A percentile compares a stretch with the other conserved stretches of the same genome.
phyloP scores from a whole-genome alignment of 2,888 invertebrate species.

The Pyrochroa serraticornis region DNA sequence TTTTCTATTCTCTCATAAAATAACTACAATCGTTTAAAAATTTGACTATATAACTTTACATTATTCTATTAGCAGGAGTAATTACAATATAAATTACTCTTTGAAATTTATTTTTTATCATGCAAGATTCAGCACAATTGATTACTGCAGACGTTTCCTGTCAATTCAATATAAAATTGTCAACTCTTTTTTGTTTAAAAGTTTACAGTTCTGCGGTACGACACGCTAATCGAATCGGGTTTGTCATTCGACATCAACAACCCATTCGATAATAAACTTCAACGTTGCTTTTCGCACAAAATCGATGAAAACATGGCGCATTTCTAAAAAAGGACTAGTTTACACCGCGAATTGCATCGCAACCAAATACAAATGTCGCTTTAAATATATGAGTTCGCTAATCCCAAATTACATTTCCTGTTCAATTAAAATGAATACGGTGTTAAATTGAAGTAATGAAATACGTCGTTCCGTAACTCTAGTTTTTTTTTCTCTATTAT shows the following conservation, averaged over 20 bases:
- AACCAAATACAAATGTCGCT: constrained; percentile 6
- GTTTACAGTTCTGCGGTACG: constrained; percentile 6
- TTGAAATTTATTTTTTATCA: too few species aligned
- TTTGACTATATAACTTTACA: too few species aligned
- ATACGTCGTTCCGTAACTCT: constrained; percentile 24
- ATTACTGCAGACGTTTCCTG: too few species aligned
- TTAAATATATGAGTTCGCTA: constrained; percentile 12
- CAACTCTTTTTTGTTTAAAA: too few species aligned
- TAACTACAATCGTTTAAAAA: too few species aligned
- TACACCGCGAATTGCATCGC: constrained; percentile 1
- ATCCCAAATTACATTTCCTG: constrained; percentile 21
- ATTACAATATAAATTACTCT: too few species aligned
- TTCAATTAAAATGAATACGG: constrained; percentile 34
- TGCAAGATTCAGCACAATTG: too few species aligned
- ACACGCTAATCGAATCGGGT: constrained; percentile 10
- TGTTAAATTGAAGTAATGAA: constrained; percentile 38
- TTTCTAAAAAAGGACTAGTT: constrained; percentile 3
- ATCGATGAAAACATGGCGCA: constrained; percentile 11
- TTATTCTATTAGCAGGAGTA: too few species aligned
- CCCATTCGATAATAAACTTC: constrained; percentile 9
- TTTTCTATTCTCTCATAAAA: too few species aligned
- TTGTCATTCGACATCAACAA: constrained; percentile 17
- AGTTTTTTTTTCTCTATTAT: constrained; percentile 38
- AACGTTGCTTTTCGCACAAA: constrained; percentile 17
- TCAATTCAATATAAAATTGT: too few species aligned